Conservation (phyloP, 1,140 invertebrate genomes). For the Neomicropteryx cornuta region DNA sequence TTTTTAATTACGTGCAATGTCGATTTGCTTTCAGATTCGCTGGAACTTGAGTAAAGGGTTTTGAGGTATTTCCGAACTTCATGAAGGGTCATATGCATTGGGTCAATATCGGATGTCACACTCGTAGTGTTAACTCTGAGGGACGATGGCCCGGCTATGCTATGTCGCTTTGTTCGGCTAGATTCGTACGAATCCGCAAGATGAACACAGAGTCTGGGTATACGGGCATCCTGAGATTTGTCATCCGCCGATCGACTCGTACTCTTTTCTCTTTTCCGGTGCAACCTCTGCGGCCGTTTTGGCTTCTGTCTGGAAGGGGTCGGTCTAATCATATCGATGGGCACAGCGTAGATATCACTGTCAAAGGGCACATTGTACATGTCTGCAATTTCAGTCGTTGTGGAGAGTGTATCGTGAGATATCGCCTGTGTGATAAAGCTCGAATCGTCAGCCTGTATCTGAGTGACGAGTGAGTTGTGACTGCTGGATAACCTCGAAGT, state of each 20-base stretch:
- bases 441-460: slow-evolving; percentile 67
- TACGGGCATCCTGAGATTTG: no score
- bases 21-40: slow-evolving; percentile 31
- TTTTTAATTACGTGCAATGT: slow-evolving; percentile 24
- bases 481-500: slow-evolving; percentile 67
- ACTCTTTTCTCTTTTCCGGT: slow-evolving; percentile 49
- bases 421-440: slow-evolving; percentile 78
- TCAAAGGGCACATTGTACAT: slow-evolving; percentile 79
- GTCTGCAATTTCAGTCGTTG: slow-evolving; percentile 61
- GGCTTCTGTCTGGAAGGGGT: slow-evolving; percentile 40
- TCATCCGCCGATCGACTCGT: no score
- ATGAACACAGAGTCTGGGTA: slow-evolving; percentile 21
- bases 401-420: slow-evolving; percentile 64
- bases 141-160: slow-evolving; percentile 40
- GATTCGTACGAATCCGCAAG: slow-evolving; percentile 31
- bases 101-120: slow-evolving; percentile 41
- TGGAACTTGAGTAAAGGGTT: slow-evolving; percentile 63
- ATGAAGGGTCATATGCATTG: slow-evolving; percentile 75
- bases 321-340: slow-evolving; percentile 62
- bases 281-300: slow-evolving; percentile 37
- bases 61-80: slow-evolving; percentile 75
- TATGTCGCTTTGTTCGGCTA: slow-evolving; percentile 34
- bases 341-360: slow-evolving; percentile 75
- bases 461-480: slow-evolving; percentile 65
- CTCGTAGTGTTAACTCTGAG: slow-evolving; percentile 35